These are phyloP conservation scores for Hemichromis elongatus DNA, from an alignment of 2,113 vertebrate genomes.

Conservation along the genomic window DNA sequence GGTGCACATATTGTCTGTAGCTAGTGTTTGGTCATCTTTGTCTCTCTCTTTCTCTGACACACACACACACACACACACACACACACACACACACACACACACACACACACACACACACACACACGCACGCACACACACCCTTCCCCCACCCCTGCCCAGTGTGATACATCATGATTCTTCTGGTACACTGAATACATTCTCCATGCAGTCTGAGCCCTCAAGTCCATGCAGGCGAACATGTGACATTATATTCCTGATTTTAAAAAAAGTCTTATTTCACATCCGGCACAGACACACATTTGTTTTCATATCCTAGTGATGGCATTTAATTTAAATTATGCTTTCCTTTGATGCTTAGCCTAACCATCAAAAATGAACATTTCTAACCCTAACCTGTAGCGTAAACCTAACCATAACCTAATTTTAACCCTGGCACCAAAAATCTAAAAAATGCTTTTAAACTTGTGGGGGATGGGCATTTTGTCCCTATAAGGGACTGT, in stretches of 20 bases:
- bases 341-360: too few relatives aligned
- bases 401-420: neutral
- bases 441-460: neutral
- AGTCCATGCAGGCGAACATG: slow-evolving; percentile 38
- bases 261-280: slow-evolving; percentile 16
- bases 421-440: neutral
- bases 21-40: slow-evolving; percentile 61
- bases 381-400: neutral
- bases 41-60: slow-evolving; percentile 1
- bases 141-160: slow-evolving; percentile 38
- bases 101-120: neutral
- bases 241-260: slow-evolving; percentile 26
- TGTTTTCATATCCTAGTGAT: too few relatives aligned
- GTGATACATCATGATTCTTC: slow-evolving; percentile 65
- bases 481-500: neutral
- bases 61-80: neutral
- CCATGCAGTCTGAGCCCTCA: slow-evolving; percentile 50
- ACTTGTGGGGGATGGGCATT: neutral
- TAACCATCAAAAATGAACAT: neutral
- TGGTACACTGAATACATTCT: slow-evolving; percentile 61
- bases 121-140: neutral
- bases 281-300: neutral
- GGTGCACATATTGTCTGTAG: slow-evolving; percentile 51
- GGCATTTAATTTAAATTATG: too few relatives aligned
- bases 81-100: slow-evolving; percentile 9